Base-by-base conservation (phyloP, 2,888 invertebrate species). In the Margaritifera margaritifera region DNA sequence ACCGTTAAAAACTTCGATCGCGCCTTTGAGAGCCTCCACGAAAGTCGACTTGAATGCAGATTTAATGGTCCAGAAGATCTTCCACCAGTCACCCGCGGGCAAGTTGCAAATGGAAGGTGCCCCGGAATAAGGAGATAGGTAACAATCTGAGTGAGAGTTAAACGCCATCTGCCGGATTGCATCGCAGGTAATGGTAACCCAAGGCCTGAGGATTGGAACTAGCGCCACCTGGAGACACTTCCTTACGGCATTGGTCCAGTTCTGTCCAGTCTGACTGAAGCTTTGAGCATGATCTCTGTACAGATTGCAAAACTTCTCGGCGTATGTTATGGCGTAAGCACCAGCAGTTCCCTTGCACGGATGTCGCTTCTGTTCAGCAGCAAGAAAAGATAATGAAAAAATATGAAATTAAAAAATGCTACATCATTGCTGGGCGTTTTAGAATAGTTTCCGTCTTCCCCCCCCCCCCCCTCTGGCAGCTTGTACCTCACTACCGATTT, bases 311-410 rank as follows among this genome's bases (percentile, higher is more conserved):
- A 31, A 31, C 5, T 27, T 63, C 20, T 66, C 69, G 2, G 66
- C 72, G 61, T 62, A 72, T 19, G 66, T 61, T 4, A 72, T 63
- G 18, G 69, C 69, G 27, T 72, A 72, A 1, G 69, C 69, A 20
- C 60, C 61, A 18, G 54, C 53, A 22, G 18, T 52, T 42, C 54
- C 64, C 18, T 68, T 53, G 51, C 71, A 68, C 6, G 50, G 57
- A 58, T 53, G 58, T 52, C 25, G 60, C 51, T 62, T 61, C 68
- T 68, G 66, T 42, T 65, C 51, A 56, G 55, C 4, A 66, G 24
- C 22, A 61, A 42, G 50, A 25, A 50, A 42, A 18, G 2, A 19
- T 42, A 1, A 42, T 61, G 50, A 61, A 6, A 54, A 60, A 31
- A 31, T 31, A n/a, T n/a, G n/a, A n/a, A n/a, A n/a, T n/a, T n/a